These are phyloP conservation scores for Pterocles burchelli DNA, from an alignment of 2,113 vertebrate species.

Conservation along the genomic window DNA sequence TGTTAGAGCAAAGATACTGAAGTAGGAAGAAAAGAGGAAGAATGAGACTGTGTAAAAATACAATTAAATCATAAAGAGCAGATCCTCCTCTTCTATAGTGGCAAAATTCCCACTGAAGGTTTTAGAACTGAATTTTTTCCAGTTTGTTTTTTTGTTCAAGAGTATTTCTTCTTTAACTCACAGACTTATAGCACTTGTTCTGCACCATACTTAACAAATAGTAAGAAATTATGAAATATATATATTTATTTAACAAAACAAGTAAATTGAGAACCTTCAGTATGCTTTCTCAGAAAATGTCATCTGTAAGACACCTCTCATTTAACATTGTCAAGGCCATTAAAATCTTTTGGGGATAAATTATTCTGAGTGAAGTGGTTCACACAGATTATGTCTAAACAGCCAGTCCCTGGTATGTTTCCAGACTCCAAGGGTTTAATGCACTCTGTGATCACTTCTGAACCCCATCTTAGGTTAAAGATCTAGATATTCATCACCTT, in stretches of 20 bases:
- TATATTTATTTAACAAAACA: neutral
- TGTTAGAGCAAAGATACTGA: neutral
- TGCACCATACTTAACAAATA: neutral
- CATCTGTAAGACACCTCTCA: neutral
- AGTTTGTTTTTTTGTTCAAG: neutral
- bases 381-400: neutral
- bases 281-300: neutral
- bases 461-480: neutral
- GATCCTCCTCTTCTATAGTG: neutral
- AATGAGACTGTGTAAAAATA: neutral
- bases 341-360: neutral
- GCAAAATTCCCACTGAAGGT: neutral
- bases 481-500: neutral
- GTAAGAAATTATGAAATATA: neutral
- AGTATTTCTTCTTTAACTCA: neutral
- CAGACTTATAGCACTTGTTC: rapidly evolving
- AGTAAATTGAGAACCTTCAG: neutral
- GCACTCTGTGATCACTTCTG: neutral
- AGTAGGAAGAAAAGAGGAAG: neutral
- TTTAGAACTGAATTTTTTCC: neutral
- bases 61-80: neutral
- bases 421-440: neutral
- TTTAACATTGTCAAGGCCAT: neutral
- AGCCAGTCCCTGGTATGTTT: neutral
- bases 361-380: neutral